Conservation (phyloP, 2,113 vertebrate species). For the Macrotus californicus region DNA sequence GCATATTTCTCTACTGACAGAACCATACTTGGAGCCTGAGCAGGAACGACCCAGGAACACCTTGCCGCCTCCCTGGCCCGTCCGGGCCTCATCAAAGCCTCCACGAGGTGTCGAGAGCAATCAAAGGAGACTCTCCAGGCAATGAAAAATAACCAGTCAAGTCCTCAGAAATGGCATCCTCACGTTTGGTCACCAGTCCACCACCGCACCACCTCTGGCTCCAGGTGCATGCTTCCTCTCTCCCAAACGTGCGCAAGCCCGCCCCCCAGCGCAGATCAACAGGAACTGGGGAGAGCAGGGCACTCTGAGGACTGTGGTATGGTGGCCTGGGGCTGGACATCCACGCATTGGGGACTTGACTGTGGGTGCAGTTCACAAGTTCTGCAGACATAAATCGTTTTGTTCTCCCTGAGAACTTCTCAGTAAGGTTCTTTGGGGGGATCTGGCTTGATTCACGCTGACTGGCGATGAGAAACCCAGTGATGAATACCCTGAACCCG, state of each 20-base stretch:
- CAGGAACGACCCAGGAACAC: not conserved
- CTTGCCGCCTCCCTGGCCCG: not conserved
- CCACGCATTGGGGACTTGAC: accelerated
- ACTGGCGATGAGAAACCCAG: not conserved
- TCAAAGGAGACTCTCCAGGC: not conserved
- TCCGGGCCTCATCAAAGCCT: not conserved
- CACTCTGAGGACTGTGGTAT: not conserved
- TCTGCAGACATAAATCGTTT: not conserved
- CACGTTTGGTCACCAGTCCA: not conserved
- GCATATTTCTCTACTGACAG: not conserved
- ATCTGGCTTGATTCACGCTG: not conserved
- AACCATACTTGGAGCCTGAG: not conserved
- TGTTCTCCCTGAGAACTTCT: not conserved
- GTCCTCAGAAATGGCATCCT: not conserved
- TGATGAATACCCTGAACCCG: not conserved
- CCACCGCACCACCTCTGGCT: not conserved
- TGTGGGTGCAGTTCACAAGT: accelerated
- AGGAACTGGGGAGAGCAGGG: not conserved
- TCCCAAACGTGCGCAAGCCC: accelerated
- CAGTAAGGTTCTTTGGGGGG: not conserved
- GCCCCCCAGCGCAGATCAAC: accelerated
- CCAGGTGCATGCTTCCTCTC: not conserved
- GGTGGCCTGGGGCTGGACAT: not conserved
- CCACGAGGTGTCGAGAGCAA: not conserved
- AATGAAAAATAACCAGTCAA: not conserved